Evolutionary conservation across 2,113 vertebrate genomes (phyloP), one percentile per base, ranked within the genome.

Genomic region (Sterrhoptilus dennistouni): DNA sequence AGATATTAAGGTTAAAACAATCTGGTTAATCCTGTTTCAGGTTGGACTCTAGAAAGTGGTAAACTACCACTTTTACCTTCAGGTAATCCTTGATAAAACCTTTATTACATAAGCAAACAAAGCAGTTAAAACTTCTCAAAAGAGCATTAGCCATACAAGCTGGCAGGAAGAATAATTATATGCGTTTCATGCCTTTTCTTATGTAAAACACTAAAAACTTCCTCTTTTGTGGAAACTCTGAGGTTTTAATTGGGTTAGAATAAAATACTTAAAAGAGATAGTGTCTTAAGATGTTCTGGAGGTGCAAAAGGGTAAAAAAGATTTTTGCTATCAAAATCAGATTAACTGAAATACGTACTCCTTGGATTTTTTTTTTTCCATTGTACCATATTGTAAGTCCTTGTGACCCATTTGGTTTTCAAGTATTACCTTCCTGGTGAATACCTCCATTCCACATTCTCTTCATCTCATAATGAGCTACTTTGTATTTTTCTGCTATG

Each of bases 101-200:
- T 76, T 93, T 80, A 93, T 68, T 92, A 42, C 31, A 88, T 65
- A 94, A 92, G 84, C 64, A 97, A 97, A 91, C 57, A 95, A 96
- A 91, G 50, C 65, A 86, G 77, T 52, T 90, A n/a, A 83, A 89
- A 65, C 70, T 27, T 75, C 82, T 94, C 29, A 90, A 68, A 76
- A 94, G 50, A 89, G 8, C 14, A 65, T 42, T n/a, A 81, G 56
- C 22, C 1, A 2, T 61, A 83, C 56, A 78, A 64, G 66, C n/a
- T 96, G 71, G 31, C 36, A 80, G 47, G 45, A 90, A 93, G 75
- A 90, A 88, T 50, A 91, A 82, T 79, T 42, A 49, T 38, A 72
- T 0, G 0, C 63, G 21, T 42, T 94, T 93, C 92, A 72, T 91
- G 93, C 25, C 21, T 93, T 86, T 93, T 42, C 36, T 36, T 70